A percentile compares a stretch with the other conserved stretches of the same genome.
Evolutionary conservation across 2,797 vertebrate genomes (phyloP).

Genomic region (Scolopax rusticola): DNA sequence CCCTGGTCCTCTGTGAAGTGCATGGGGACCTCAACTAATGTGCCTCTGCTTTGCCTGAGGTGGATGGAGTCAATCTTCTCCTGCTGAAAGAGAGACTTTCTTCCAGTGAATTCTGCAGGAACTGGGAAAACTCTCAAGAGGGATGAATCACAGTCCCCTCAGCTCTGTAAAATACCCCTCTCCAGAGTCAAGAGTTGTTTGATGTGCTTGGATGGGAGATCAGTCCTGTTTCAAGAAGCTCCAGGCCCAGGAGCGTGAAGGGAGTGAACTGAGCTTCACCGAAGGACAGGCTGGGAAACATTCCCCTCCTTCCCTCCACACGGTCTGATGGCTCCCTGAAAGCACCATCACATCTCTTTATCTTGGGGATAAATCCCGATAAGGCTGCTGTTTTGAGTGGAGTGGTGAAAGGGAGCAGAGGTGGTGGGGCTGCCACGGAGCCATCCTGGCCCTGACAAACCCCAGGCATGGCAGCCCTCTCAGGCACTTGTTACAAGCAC

Average conservation of each 20-base stretch:
- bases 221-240: not conserved
- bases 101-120: not conserved
- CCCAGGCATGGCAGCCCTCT: constrained; percentile 84
- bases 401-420: not conserved
- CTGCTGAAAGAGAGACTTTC: not conserved
- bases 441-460: constrained; percentile 82
- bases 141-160: not conserved
- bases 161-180: not conserved
- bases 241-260: not conserved
- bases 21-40: not conserved
- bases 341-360: not conserved
- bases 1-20: not conserved
- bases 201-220: not conserved
- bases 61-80: not conserved
- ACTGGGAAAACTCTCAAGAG: not conserved
- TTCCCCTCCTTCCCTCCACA: not conserved
- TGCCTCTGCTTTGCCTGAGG: not conserved
- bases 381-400: constrained; percentile 24
- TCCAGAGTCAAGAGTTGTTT: not conserved
- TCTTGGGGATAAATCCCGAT: constrained; percentile 10
- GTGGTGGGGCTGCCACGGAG: constrained; percentile 76
- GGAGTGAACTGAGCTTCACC: not conserved
- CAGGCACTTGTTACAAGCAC: constrained; percentile 88
- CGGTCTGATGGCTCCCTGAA: not conserved
- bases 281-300: not conserved